Conservation (phyloP, 2,888 invertebrate genomes). For the Amblyjoppa fuscipennis region DNA sequence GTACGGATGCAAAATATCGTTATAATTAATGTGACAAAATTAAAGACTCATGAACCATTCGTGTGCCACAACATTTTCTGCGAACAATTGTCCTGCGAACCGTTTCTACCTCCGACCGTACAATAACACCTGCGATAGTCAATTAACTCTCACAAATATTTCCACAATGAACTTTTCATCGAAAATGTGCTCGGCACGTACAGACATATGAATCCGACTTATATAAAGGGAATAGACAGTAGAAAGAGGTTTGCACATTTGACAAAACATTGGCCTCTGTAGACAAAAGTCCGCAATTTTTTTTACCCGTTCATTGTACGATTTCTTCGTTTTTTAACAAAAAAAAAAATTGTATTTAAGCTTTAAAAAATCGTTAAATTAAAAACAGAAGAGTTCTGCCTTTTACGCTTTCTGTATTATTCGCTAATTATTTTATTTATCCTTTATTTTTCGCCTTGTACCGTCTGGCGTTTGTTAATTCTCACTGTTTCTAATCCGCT, state of each 20-base stretch:
- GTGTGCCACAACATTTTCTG: background rate
- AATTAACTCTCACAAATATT: background rate
- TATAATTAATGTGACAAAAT: background rate
- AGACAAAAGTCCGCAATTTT: background rate
- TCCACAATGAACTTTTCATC: background rate
- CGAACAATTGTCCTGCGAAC: background rate
- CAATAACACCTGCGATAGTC: background rate
- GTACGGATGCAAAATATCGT: background rate
- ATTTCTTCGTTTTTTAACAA: background rate
- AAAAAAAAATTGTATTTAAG: background rate
- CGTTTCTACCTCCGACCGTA: background rate
- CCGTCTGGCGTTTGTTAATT: no score
- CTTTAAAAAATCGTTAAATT: background rate
- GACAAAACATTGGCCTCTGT: background rate
- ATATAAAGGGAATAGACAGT: background rate
- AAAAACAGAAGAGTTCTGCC: no score
- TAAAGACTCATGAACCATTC: background rate
- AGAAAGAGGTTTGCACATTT: background rate
- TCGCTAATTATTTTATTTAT: no score
- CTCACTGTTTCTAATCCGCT: no score
- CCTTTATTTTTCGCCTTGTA: no score
- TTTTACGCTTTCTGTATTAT: no score
- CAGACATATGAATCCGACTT: background rate
- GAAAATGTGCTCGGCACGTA: background rate
- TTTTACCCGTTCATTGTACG: no score